Conservation (phyloP, 2,888 invertebrate genomes). For the Cryptosula pallasiana region DNA sequence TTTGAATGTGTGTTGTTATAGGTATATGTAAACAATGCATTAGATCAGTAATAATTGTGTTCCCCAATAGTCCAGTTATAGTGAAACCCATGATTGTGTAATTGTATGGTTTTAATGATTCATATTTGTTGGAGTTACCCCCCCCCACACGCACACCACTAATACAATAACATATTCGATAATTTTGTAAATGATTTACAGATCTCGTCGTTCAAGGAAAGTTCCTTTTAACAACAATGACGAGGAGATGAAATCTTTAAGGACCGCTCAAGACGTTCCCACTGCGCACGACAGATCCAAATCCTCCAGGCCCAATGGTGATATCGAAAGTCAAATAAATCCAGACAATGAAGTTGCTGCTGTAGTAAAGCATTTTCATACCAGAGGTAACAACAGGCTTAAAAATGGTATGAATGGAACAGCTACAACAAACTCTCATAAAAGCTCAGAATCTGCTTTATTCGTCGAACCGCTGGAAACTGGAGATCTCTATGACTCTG, state of each 20-base stretch:
- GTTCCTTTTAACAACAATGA: not conserved
- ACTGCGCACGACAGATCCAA: not conserved
- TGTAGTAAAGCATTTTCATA: not conserved
- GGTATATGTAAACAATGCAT: too few relatives aligned
- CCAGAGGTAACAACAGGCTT: constrained; percentile 11
- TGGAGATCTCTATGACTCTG: constrained; percentile 9
- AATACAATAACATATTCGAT: too few relatives aligned
- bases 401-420: constrained; percentile 3
- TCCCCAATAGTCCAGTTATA: too few relatives aligned
- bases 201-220: too few relatives aligned
- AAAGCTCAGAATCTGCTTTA: constrained; percentile 11
- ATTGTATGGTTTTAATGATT: too few relatives aligned
- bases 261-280: not conserved
- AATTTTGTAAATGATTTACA: too few relatives aligned
- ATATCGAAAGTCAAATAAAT: not conserved
- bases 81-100: too few relatives aligned
- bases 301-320: not conserved
- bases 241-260: not conserved
- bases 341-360: not conserved
- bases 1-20: too few relatives aligned
- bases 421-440: not conserved
- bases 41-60: too few relatives aligned
- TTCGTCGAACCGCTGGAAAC: not conserved
- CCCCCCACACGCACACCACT: too few relatives aligned
- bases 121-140: too few relatives aligned